phyloP scores from a whole-genome alignment of 2,888 invertebrate genomes.

The Ectobius pallidus region DNA sequence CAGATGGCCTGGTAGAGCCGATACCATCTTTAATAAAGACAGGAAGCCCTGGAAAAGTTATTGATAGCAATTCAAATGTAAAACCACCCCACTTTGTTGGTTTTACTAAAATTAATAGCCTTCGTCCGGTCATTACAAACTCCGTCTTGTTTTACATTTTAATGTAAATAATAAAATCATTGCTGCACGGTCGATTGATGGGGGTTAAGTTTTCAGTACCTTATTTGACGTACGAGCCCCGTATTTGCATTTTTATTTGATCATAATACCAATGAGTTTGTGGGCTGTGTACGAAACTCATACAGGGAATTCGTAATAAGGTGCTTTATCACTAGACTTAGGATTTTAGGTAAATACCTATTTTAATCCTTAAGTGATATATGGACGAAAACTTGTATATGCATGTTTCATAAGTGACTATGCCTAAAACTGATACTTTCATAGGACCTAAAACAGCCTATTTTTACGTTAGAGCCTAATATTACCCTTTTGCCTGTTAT shows the following conservation, averaged over 20 bases:
- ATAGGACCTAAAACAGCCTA: no score
- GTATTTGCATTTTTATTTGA: background rate
- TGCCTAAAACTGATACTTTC: no score
- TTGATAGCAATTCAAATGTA: background rate
- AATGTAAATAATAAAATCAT: background rate
- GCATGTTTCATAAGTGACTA: no score
- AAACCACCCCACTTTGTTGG: background rate
- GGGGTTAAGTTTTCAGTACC: background rate
- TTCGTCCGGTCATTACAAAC: background rate
- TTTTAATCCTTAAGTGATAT: no score
- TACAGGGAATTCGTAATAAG: no score
- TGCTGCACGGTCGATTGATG: background rate
- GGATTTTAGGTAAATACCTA: no score
- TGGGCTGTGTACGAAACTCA: no score
- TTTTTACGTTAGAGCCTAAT: no score
- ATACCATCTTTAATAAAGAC: constrained; percentile 4
- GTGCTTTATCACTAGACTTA: no score
- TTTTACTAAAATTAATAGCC: background rate
- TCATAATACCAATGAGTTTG: no score
- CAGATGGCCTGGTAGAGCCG: background rate
- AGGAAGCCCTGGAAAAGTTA: background rate
- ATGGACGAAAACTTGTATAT: no score
- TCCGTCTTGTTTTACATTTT: background rate
- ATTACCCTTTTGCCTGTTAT: no score
- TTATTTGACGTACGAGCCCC: background rate